Evolutionary conservation across 2,888 invertebrate species (phyloP), one percentile per base, ranked within the genome.

Genomic region (Cordilura impudica): DNA sequence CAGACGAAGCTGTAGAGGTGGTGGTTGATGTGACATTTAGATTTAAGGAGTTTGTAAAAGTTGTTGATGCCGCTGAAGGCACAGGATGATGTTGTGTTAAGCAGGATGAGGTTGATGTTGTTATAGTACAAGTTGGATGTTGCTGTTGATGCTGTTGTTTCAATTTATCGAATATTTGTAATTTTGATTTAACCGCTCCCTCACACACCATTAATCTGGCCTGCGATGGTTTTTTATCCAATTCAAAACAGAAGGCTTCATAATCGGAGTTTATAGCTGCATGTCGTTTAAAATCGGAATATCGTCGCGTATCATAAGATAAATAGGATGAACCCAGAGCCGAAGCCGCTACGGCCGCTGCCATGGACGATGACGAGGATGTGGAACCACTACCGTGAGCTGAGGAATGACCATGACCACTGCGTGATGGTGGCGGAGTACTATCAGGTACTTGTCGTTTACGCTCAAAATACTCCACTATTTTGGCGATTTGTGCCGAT

Each of bases 391-490:
- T 85, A 18, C 84, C 82, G 66, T 83, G 83, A 16, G 85, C 66
- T 21, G 81, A 70, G 45, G 84, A 77, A 56, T 83, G 81, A 39
- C 83, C 78, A 43, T 81, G 82, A 53, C 78, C 82, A 35, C 81
- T 74, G 1, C 81, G 78, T 35, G 83, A 84, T 4, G 83, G 84
- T 4, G 84, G 86, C 39, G 85, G 87, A 69, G 84, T 82, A 72
- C 87, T 85, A 78, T 89, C 90, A 85, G 88, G 86, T 85, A 87
- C 87, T 84, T 89, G 92, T 60, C 93, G 93, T 87, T 95, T 94
- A 56, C 95, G 91, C 90, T 97, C 96, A 89, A 97, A 96, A 89
- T 96, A 96, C 85, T 96, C 96, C 26, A 97, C 96, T 83, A 96
- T 96, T 86, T 94, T 93, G 58, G 95, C 94, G 83, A 96, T 96